These are phyloP conservation scores for Melanostoma mellinum DNA, from an alignment of 2,888 invertebrate species.

Conservation along the genomic window DNA sequence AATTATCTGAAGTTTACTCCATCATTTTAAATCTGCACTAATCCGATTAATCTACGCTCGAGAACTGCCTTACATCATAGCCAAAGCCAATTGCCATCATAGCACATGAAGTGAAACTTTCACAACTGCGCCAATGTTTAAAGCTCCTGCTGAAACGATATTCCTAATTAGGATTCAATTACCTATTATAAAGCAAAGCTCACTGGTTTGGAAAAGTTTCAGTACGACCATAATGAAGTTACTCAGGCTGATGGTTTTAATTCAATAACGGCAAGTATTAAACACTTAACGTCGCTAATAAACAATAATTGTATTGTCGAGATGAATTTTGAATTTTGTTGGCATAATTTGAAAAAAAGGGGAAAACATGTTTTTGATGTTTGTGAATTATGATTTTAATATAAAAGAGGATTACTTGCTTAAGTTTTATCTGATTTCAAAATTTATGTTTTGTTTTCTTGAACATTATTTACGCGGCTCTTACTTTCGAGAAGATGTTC, in stretches of 20 bases:
- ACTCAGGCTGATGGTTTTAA: conserved; percentile 9
- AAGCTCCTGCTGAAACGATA: conserved; percentile 1
- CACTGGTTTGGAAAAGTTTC: conserved; percentile 5
- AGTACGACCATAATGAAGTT: conserved; percentile 5
- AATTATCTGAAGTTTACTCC: too few species aligned
- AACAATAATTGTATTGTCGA: not conserved
- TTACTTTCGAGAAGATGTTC: too few species aligned
- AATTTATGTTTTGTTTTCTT: too few species aligned
- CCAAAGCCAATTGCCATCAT: not conserved
- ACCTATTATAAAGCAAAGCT: conserved; percentile 2
- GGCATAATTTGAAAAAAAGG: too few species aligned
- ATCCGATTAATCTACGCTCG: not conserved
- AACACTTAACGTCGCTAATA: not conserved
- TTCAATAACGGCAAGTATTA: conserved; percentile 5
- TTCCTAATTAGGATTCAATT: conserved; percentile 4
- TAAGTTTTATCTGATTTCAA: too few species aligned
- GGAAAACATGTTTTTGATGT: too few species aligned
- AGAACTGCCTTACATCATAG: not conserved
- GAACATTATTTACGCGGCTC: too few species aligned
- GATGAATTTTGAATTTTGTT: too few species aligned
- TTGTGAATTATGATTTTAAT: too few species aligned
- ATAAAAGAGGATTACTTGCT: too few species aligned
- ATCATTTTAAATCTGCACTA: not conserved
- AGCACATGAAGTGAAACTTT: not conserved
- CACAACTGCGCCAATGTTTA: not conserved